Percentiles rank a stretch among this genome's conserved stretches.
Evolutionary conservation across 2,113 vertebrate genomes (phyloP).

Genomic region (Fulmarus glacialis): DNA sequence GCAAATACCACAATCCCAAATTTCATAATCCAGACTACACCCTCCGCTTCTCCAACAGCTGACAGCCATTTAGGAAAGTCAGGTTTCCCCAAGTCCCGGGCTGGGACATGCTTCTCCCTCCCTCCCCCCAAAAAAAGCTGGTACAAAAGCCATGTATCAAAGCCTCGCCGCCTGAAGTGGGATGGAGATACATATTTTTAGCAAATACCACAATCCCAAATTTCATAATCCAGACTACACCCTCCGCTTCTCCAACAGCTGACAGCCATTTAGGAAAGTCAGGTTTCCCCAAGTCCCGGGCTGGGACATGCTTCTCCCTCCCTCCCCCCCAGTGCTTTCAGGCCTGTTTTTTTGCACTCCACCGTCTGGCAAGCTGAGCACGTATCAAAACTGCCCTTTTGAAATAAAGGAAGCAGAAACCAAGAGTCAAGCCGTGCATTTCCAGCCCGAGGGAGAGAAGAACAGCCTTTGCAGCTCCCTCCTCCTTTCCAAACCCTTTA

Average conservation of each 20-base stretch:
- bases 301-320: not conserved
- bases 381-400: not conserved
- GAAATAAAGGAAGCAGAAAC: not conserved
- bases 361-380: not conserved
- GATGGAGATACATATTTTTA: not conserved
- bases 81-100: not conserved
- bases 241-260: not conserved
- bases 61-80: not conserved
- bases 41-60: not conserved
- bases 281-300: not conserved
- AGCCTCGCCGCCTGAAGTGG: not conserved
- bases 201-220: not conserved
- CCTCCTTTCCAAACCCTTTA: not conserved
- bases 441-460: not conserved
- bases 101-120: not conserved
- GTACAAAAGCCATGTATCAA: not conserved
- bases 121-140: not conserved
- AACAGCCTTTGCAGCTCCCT: not conserved
- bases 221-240: not conserved
- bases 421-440: not conserved
- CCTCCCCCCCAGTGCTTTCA: not conserved
- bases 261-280: not conserved
- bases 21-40: not conserved
- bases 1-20: not conserved
- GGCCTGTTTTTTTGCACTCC: not conserved